Percentiles rank a stretch among this genome's conserved stretches.
Conservation (phyloP, 1,140 invertebrate genomes). For the Lanistes nyassanus region DNA sequence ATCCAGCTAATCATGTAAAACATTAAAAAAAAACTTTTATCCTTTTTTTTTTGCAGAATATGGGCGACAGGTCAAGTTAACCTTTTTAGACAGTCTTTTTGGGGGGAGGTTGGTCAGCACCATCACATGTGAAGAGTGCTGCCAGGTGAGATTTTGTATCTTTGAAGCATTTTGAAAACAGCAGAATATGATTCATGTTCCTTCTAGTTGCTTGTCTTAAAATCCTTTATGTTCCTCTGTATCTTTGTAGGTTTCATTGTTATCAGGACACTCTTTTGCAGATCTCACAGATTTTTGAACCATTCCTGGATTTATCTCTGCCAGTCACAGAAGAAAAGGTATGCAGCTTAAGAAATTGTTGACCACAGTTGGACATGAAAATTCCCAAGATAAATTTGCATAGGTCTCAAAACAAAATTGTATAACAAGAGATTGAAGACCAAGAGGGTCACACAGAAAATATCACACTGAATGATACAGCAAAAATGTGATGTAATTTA, state of each 20-base stretch:
- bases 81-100: slow-evolving; percentile 87
- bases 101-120: slow-evolving; percentile 90
- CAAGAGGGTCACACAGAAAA: no score
- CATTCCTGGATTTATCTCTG: slow-evolving; percentile 93
- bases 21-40: no score
- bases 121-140: slow-evolving; percentile 88
- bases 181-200: not conserved
- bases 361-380: no score
- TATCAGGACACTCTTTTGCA: slow-evolving; percentile 63
- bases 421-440: no score
- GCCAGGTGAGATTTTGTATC: slow-evolving; percentile 64
- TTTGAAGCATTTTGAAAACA: not conserved
- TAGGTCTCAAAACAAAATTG: no score
- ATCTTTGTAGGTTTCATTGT: no score
- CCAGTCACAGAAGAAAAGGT: slow-evolving; percentile 79
- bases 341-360: no score
- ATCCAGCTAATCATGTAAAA: no score
- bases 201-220: not conserved
- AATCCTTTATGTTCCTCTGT: not conserved
- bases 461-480: no score
- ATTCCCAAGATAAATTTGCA: no score
- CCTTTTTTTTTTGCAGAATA: slow-evolving; percentile 70
- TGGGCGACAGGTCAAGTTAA: slow-evolving; percentile 80
- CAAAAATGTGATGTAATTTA: no score
- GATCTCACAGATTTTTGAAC: slow-evolving; percentile 86